Evolutionary conservation across 1,140 invertebrate genomes (phyloP), one percentile per base, ranked within the genome.

Genomic region (Aphis craccivora): DNA sequence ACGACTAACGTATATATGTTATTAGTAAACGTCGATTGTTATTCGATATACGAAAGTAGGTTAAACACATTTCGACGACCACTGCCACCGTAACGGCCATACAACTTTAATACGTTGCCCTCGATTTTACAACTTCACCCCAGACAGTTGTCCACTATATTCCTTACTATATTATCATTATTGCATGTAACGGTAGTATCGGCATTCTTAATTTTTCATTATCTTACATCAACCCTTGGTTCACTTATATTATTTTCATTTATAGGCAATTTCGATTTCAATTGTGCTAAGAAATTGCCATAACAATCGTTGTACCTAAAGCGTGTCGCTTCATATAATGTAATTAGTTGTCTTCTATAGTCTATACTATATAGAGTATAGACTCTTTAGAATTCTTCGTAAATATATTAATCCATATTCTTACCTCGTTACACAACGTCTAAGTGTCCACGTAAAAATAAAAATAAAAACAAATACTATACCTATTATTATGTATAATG

Each of bases 11-110:
- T 87, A 5, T 51, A 30, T 43, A 22, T 86, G 4, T 86, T 88
- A 88, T 53, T 35, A 35, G n/a, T 4, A 53, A 35, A 89, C 48
- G 2, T 53, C 86, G 43, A 88, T 51, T 88, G 86, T 51, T 51
- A 30, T 43, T 40, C 83, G 40, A 43, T 40, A 45, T 43, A 35
- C 22, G 81, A 88, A 88, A 88, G 86, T 88, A 51, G 86, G 86
- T 88, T 88, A 88, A 88, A 88, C 86, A 30, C 45, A 88, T 88
- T 88, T 35, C 86, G 45, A 23, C 43, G 84, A 30, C 40, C 25
- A 48, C 23, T 4, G 37, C 40, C 43, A 45, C 6, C 18, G 37
- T 37, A 23, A 45, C 83, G 83, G 23, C 20, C 40, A 18, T 86
- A 40, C 83, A n/a, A 86, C 9, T 43, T 86, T 43, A 86, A 86